A percentile compares a stretch with the other conserved stretches of the same genome.
Conservation (phyloP, 2,797 vertebrate species). For the Carcharodon carcharias region DNA sequence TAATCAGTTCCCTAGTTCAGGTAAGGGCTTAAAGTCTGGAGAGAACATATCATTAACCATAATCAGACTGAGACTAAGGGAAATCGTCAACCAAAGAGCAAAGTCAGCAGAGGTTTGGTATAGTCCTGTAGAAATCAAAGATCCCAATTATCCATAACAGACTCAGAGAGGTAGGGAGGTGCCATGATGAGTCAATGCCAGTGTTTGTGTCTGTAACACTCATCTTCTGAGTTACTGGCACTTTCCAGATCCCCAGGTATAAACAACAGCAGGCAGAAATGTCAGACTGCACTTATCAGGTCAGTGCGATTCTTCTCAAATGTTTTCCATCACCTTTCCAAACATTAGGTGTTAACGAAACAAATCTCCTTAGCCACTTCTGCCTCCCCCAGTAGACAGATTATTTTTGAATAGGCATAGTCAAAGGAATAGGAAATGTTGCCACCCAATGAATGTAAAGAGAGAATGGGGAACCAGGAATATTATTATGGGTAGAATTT, state of each 20-base stretch:
- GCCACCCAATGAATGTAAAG: not conserved
- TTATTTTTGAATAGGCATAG: not conserved
- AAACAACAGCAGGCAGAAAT: not conserved
- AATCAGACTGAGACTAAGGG: not conserved
- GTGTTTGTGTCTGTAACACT: not conserved
- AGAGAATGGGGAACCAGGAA: not conserved
- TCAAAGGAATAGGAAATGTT: not conserved
- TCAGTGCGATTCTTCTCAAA: not conserved
- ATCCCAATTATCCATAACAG: not conserved
- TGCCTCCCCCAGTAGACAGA: not conserved
- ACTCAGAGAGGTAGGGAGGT: not conserved
- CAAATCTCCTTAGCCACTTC: not conserved
- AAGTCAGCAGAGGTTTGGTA: not conserved
- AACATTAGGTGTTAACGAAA: not conserved
- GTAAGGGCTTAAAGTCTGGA: not conserved
- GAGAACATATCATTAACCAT: not conserved
- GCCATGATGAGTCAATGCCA: not conserved
- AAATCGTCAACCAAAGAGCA: not conserved
- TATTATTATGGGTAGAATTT: not conserved
- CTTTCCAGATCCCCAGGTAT: not conserved
- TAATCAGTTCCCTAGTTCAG: not conserved
- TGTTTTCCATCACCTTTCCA: not conserved
- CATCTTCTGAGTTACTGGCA: not conserved
- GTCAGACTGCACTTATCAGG: not conserved
- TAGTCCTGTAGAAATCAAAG: not conserved